A percentile compares a stretch with the other conserved stretches of the same genome.
Evolutionary conservation across 2,888 invertebrate genomes (phyloP).

Genomic region (Andrena bicolor): DNA sequence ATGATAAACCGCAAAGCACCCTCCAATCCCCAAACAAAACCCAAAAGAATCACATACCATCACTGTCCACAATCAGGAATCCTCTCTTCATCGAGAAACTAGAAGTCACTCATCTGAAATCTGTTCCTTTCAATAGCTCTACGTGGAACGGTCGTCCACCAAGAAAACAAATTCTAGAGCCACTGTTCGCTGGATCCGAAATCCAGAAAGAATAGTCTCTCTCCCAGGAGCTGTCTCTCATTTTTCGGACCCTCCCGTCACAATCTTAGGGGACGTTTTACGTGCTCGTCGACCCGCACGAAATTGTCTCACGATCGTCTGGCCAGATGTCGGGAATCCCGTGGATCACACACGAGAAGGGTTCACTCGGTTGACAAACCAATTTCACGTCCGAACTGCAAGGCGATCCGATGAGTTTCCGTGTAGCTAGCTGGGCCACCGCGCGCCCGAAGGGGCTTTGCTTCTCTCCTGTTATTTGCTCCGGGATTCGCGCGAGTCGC

Average conservation of each 20-base stretch:
- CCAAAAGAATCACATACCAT: too few species aligned
- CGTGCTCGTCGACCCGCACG: constrained; percentile 63
- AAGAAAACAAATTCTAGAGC: neutral
- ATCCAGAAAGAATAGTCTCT: neutral
- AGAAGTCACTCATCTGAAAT: neutral
- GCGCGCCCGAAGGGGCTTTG: constrained; percentile 16
- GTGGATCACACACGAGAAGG: constrained; percentile 42
- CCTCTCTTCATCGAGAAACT: too few species aligned
- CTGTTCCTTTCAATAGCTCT: neutral
- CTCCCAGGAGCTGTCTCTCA: constrained; percentile 13
- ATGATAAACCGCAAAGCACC: too few species aligned
- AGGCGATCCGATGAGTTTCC: constrained; percentile 51
- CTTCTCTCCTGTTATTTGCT: constrained; percentile 39
- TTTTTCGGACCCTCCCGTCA: neutral
- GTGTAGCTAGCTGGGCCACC: neutral
- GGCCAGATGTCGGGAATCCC: constrained; percentile 51
- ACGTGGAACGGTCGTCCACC: neutral
- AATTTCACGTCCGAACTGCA: constrained; percentile 67
- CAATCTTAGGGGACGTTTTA: constrained; percentile 44
- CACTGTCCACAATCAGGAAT: too few species aligned
- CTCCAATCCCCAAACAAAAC: too few species aligned
- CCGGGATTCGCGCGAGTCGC: constrained; percentile 47
- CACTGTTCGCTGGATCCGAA: neutral
- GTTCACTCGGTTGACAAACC: constrained; percentile 66
- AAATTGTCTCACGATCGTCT: constrained; percentile 69